Percentiles rank a stretch among this genome's conserved stretches.
phyloP scores from a whole-genome alignment of 2,113 vertebrate genomes.

The Spermophilus dauricus region DNA sequence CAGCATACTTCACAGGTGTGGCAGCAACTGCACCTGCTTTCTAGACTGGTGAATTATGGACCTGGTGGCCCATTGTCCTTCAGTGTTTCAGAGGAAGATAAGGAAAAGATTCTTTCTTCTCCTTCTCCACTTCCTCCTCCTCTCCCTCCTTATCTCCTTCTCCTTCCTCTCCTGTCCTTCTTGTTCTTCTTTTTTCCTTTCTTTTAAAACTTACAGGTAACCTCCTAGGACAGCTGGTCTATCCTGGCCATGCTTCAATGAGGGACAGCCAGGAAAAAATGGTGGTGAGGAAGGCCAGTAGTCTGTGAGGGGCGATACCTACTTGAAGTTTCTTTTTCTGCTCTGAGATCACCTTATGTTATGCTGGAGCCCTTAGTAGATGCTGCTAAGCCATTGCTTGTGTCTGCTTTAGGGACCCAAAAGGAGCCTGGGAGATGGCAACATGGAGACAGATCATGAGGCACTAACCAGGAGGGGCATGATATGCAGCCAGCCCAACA shows the following conservation, averaged over 20 bases:
- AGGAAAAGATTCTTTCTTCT: background rate
- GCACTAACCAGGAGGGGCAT: background rate
- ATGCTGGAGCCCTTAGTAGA: background rate
- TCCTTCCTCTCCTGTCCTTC: too few species aligned
- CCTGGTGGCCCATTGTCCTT: background rate
- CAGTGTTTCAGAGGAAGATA: background rate
- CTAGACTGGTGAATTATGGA: fast-evolving
- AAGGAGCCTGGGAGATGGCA: background rate
- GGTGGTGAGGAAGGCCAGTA: background rate
- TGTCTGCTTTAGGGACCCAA: background rate
- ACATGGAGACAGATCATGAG: background rate
- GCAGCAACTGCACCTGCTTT: background rate
- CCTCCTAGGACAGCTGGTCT: background rate
- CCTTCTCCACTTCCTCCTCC: too few species aligned
- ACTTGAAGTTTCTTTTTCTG: background rate
- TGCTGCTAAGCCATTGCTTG: background rate
- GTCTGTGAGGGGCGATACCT: background rate
- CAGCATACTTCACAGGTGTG: background rate
- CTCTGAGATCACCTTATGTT: background rate
- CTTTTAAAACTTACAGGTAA: background rate
- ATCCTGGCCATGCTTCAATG: background rate
- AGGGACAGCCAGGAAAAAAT: background rate
- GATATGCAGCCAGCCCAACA: background rate
- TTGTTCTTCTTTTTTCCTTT: background rate
- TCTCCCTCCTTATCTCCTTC: background rate